A percentile compares a stretch with the other conserved stretches of the same genome.
phyloP scores from a whole-genome alignment of 1,140 invertebrate genomes.

The Hyles euphorbiae region DNA sequence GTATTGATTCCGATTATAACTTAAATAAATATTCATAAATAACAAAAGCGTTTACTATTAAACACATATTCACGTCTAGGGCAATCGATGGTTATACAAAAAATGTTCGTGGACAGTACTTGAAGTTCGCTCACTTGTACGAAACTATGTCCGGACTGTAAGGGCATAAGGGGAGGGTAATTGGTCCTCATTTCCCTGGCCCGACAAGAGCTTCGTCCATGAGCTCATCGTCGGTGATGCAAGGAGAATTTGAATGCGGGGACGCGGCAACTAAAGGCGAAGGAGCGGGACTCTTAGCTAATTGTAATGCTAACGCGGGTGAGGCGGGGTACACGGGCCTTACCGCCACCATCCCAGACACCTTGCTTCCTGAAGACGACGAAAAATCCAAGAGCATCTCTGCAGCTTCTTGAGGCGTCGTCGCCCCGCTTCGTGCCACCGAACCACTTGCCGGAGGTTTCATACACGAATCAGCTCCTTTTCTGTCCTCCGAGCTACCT shows the following conservation, averaged over 20 bases:
- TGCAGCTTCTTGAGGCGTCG: constrained; percentile 77
- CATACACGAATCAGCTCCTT: constrained; percentile 64
- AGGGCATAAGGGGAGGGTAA: not conserved
- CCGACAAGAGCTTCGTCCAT: constrained; percentile 92
- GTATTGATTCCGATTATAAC: constrained; percentile 1
- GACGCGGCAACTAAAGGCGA: constrained; percentile 82
- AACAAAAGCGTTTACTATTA: constrained; percentile 1
- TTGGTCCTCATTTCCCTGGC: constrained; percentile 72
- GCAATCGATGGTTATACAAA: not conserved
- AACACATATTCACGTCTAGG: not conserved
- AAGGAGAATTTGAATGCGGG: constrained; percentile 86
- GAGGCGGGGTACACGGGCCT: constrained; percentile 78
- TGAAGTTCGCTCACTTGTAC: too few species aligned
- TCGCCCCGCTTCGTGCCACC: constrained; percentile 57
- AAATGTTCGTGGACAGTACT: too few species aligned
- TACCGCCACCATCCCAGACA: constrained; percentile 70
- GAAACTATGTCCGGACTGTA: too few species aligned
- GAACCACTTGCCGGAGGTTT: constrained; percentile 61
- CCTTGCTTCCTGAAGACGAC: constrained; percentile 73
- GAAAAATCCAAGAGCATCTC: constrained; percentile 81
- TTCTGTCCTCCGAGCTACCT: constrained; percentile 59
- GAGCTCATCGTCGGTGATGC: constrained; percentile 90
- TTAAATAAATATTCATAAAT: constrained; percentile 17
- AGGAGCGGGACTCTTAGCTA: constrained; percentile 86
- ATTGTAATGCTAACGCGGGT: constrained; percentile 84